These are phyloP conservation scores for Chalcis sispes DNA, from an alignment of 2,888 invertebrate genomes.

Conservation along the genomic window DNA sequence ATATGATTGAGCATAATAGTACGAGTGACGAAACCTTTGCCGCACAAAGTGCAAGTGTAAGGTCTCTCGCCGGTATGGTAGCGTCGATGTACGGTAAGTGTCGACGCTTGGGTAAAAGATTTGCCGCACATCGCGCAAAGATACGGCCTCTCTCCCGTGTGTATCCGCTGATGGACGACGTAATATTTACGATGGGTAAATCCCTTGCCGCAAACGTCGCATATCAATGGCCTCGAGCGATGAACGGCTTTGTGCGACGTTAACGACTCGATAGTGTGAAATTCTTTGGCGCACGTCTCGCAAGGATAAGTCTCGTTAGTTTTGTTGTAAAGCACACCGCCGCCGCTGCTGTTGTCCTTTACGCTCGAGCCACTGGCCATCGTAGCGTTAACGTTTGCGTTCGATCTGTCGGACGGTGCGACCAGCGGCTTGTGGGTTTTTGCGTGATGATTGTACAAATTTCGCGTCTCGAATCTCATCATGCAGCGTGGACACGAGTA, in stretches of 20 bases:
- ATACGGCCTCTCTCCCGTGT: slow-evolving; percentile 77
- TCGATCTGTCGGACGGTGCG: slow-evolving; percentile 39
- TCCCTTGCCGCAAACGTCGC: slow-evolving; percentile 75
- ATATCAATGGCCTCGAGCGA: slow-evolving; percentile 72
- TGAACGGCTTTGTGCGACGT: slow-evolving; percentile 72
- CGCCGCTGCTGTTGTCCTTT: slow-evolving; percentile 27
- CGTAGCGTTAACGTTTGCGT: slow-evolving; percentile 29
- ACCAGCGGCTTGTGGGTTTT: slow-evolving; percentile 70
- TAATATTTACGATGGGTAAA: slow-evolving; percentile 75
- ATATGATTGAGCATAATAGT: slow-evolving; percentile 76
- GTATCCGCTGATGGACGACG: slow-evolving; percentile 74
- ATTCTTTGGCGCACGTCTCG: slow-evolving; percentile 72
- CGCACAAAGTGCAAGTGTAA: slow-evolving; percentile 74
- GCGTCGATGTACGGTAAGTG: slow-evolving; percentile 73
- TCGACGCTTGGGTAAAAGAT: slow-evolving; percentile 74
- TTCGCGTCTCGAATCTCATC: slow-evolving; percentile 75
- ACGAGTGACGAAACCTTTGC: slow-evolving; percentile 75
- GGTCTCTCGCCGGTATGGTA: slow-evolving; percentile 75
- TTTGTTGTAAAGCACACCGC: slow-evolving; percentile 35
- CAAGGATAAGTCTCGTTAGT: slow-evolving; percentile 65
- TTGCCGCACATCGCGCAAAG: slow-evolving; percentile 76
- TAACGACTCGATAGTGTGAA: slow-evolving; percentile 69
- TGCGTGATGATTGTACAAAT: slow-evolving; percentile 74
- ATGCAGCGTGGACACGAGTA: slow-evolving; percentile 73
- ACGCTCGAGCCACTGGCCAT: slow-evolving; percentile 21